Base-by-base conservation (phyloP, 1,140 invertebrate genomes). In the Drosophila elegans region DNA sequence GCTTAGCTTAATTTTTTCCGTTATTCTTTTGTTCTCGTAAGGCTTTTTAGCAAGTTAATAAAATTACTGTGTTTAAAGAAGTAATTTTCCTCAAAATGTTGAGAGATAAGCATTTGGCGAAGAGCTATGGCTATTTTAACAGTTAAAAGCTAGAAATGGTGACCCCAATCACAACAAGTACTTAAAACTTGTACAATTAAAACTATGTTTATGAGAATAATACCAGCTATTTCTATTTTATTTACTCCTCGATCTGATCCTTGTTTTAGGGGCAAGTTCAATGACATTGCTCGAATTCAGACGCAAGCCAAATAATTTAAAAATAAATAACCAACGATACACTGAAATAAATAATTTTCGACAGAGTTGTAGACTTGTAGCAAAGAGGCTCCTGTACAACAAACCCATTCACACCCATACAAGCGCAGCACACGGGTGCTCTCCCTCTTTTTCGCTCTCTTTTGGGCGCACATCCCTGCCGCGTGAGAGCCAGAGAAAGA, bases 381-480 rank as follows among this genome's bases (percentile, higher is more conserved):
- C 21, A 5, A 4, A 13, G 38, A 12, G n/a, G 21, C 54, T 59
- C 4, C 39, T 56, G 54, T 54, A 51, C 55, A 53, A 42, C 66
- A 55, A 53, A 42, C 73, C 52, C 59, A 32, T 45, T 13, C 38
- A 49, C 42, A 51, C 36, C 11, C 39, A 2, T 2, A 52, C 27
- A 13, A 13, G 5, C n/a, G 2, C 48, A 13, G 36, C 4, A 41
- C 21, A 10, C n/a, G 38, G 0, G 25, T 32, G 41, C 25, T 45
- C 21, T 13, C 48, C 45, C 45, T 69, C 56, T 42, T 45, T 10
- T 41, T 57, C 45, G 11, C 53, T 46, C 63, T 61, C 32, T 42
- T 45, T 41, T 38, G 12, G 13, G 55, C 4, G 9, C 27, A 49
- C 41, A 73, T 52, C 64, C 64, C 63, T 42, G n/a, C 2, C 9